A percentile compares a stretch with the other conserved stretches of the same genome.
Evolutionary conservation across 2,797 vertebrate species (phyloP).

Genomic region (Alosa sapidissima): DNA sequence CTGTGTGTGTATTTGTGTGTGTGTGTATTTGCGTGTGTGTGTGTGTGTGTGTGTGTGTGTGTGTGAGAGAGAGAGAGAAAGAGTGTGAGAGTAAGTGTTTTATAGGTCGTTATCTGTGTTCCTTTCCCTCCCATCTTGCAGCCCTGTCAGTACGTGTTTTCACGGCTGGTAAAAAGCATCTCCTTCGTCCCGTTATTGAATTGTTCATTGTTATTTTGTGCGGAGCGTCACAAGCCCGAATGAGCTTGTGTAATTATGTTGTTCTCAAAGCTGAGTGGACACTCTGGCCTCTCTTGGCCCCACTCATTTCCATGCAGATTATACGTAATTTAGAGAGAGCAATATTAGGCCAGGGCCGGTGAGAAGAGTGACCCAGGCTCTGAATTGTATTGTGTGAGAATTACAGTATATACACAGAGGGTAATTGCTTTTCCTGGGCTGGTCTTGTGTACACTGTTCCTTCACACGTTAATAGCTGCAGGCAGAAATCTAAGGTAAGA

Average conservation of each 20-base stretch:
- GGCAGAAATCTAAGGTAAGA: constrained; percentile 15
- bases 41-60: not conserved
- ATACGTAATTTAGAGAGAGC: not conserved
- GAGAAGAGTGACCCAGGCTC: not conserved
- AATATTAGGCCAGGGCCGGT: not conserved
- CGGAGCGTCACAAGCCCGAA: not conserved
- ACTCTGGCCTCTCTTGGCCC: not conserved
- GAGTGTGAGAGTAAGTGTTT: not conserved
- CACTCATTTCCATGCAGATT: constrained; percentile 5
- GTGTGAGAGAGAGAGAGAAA: not conserved
- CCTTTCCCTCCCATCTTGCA: not conserved
- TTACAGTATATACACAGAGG: not conserved
- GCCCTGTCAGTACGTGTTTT: not conserved
- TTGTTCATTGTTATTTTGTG: not conserved
- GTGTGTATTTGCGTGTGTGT: not conserved
- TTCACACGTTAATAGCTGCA: not conserved
- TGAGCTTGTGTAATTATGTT: not conserved
- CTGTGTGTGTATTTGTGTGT: not conserved
- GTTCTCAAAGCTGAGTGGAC: not conserved
- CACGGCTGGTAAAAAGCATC: not conserved
- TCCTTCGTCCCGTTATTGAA: not conserved
- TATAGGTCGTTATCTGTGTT: not conserved
- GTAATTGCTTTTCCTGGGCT: constrained; percentile 29
- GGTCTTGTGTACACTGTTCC: constrained; percentile 28
- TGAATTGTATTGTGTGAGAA: not conserved